A percentile compares a stretch with the other conserved stretches of the same genome.
These are phyloP conservation scores for Nesidiocoris tenuis DNA, from an alignment of 2,888 invertebrate species.

Conservation along the genomic window DNA sequence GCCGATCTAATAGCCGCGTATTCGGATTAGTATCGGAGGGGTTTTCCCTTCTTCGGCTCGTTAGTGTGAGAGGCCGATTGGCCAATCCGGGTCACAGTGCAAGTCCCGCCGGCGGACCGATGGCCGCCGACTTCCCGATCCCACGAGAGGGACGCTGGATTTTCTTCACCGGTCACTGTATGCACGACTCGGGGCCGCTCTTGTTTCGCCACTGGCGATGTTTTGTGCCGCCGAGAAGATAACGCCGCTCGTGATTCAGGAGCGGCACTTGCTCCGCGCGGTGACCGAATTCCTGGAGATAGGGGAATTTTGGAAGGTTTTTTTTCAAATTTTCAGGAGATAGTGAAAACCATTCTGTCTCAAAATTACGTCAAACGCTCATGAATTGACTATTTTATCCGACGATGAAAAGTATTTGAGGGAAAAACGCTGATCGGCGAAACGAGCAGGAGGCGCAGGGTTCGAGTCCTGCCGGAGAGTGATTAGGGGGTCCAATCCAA, in stretches of 20 bases:
- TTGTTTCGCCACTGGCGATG: neutral
- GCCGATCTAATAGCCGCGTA: neutral
- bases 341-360: too few species aligned
- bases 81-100: neutral
- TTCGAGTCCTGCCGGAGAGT: too few species aligned
- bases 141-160: neutral
- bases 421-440: too few species aligned
- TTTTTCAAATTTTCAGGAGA: too few species aligned
- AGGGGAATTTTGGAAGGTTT: too few species aligned
- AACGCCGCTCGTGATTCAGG: neutral
- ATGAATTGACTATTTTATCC: too few species aligned
- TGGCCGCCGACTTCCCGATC: neutral
- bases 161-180: neutral
- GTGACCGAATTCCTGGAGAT: too few species aligned
- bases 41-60: neutral
- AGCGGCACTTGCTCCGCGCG: too few species aligned
- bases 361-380: too few species aligned
- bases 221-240: neutral
- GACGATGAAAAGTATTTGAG: too few species aligned
- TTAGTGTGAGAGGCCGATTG: neutral
- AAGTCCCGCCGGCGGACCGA: neutral
- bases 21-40: neutral
- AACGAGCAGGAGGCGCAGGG: too few species aligned
- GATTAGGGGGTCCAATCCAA: too few species aligned
- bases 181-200: neutral